Base-by-base conservation (phyloP, 2,888 invertebrate genomes). In the Ophion ventricosus region DNA sequence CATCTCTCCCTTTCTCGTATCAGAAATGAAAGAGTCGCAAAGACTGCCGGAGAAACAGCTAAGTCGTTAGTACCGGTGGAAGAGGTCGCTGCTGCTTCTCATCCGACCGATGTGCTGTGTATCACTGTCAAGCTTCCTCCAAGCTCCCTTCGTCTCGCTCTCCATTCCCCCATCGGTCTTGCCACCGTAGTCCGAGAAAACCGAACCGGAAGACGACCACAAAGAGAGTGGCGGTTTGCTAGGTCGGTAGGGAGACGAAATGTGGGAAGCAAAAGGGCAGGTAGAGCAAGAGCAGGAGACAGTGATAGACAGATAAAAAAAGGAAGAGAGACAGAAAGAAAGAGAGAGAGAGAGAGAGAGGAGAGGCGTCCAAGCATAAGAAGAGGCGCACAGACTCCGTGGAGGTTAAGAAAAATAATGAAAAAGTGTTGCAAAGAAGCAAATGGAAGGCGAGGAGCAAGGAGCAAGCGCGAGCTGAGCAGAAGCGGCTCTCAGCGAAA, bases 1-100 rank as follows among this genome's bases (percentile, higher is more conserved):
- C 70, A 66, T 79, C 70, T 72, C 70, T 78, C 69, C 84, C 80
- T 80, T 85, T 83, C 77, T 78, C 82, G 64, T 77, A 69, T 84
- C 77, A 66, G 61, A 76, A 84, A 83, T 87, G 85, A 86, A 85
- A 87, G 87, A 83, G 80, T 84, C 73, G 73, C 83, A 80, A 87
- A 86, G 84, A 79, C 85, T 75, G 78, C 35, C 43, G 67, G 61
- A 83, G 79, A 86, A 83, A 80, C 77, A 75, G 78, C 80, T 67
- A 86, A 49, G 49, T 49, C 49, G 49, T 49, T 49, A 87, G 88
- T 85, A 86, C 86, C 76, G 40, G 69, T 80, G 72, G 74, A 40
- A 57, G 73, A 78, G 82, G 77, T 77, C 66, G 67, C n/a, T 57
- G 67, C 72, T 57, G 74, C 72, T 75, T 74, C 74, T 74, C 40